Conservation (phyloP, 2,888 invertebrate genomes). For the Diachrysia chrysitis region DNA sequence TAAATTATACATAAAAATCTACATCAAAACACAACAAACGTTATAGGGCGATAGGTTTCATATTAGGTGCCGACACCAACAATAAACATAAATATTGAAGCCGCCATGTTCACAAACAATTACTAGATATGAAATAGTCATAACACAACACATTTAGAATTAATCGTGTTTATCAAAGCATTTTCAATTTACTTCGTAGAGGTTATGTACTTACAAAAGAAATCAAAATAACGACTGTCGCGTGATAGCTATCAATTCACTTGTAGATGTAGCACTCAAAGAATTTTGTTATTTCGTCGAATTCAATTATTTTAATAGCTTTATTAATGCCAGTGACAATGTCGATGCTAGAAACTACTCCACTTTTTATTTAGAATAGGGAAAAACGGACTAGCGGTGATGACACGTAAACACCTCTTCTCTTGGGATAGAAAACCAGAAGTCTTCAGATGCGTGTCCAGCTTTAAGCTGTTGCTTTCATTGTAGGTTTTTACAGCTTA, state of each 20-base stretch:
- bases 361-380: neutral
- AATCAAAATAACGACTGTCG: conserved; percentile 83
- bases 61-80: conserved; percentile 39
- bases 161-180: conserved; percentile 77
- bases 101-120: conserved; percentile 70
- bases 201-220: conserved; percentile 74
- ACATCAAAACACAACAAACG: neutral
- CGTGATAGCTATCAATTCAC: conserved; percentile 77
- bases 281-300: conserved; percentile 73
- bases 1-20: neutral
- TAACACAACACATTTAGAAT: conserved; percentile 73
- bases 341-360: conserved; percentile 13
- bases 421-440: too few relatives aligned
- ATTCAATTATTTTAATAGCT: conserved; percentile 69
- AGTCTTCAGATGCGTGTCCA: too few relatives aligned
- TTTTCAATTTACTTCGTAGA: conserved; percentile 78
- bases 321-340: conserved; percentile 55
- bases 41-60: neutral
- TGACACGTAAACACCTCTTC: too few relatives aligned
- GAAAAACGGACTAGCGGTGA: too few relatives aligned
- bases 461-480: too few relatives aligned
- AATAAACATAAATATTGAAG: conserved; percentile 48
- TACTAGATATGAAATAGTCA: conserved; percentile 67
- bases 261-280: conserved; percentile 66
- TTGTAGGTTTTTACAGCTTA: too few relatives aligned